Base-by-base conservation (phyloP, 2,113 vertebrate genomes). In the Aplodontia rufa region DNA sequence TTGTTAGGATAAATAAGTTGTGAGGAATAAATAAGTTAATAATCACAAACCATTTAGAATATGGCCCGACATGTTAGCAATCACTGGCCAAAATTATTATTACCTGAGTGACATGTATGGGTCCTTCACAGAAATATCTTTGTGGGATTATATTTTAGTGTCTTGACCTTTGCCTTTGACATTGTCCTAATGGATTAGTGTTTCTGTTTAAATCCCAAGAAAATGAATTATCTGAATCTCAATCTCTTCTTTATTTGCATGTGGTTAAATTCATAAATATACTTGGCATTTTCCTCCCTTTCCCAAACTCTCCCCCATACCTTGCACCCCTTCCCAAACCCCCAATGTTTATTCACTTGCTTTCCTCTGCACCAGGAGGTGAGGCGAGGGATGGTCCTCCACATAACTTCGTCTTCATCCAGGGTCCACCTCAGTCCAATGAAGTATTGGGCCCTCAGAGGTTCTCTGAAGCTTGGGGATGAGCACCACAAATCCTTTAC, bases 221-320 rank as follows among this genome's bases (percentile, higher is more conserved):
- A 75, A 93, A 85, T 71, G 53, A 80, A 72, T 60, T 3, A 60
- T 40, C 87, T 84, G 74, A 58, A 42, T 92, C 84, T 90, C 69
- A 49, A 40, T 88, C 24, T 88, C 74, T 28, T 76, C 26, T 98
- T 97, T 98, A 97, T 97, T 98, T 96, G 81, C 78, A 80, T 79
- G 85, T 93, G 96, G 93, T 91, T 98, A 98, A 97, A 69, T 49
- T 95, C 87, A 97, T 97, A 97, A 98, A 97, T 97, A 97, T 71
- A 95, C 45, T 92, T 64, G 49, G 20, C 40, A 11, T 92, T 76
- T 87, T 82, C 88, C 42, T 92, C 69, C 82, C 76, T 13, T 51
- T 89, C 86, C 42, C 12, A 72, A 85, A 87, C 64, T 71, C 32
- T 74, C 68, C 66, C 55, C 72, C 72, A 66, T 45, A 82, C 90